Conservation (phyloP, 2,797 vertebrate genomes). For the Euthynnus affinis region DNA sequence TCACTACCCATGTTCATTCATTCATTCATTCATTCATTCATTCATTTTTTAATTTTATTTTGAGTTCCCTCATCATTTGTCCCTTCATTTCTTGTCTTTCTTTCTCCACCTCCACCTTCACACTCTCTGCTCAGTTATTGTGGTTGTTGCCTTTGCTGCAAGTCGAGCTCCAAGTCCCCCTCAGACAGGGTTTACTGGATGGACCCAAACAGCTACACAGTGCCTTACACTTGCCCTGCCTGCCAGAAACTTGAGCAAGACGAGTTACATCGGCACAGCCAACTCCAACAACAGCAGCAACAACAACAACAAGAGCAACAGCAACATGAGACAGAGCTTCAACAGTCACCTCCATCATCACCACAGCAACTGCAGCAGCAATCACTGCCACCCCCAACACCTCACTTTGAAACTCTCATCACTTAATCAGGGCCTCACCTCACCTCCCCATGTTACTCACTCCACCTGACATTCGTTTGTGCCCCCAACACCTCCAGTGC, state of each 20-base stretch:
- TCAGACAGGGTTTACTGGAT: conserved; percentile 74
- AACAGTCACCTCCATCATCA: conserved; percentile 16
- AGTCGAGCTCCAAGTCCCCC: conserved; percentile 53
- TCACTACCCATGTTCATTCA: conserved; percentile 35
- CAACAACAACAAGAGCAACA: conserved; percentile 5
- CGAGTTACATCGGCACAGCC: conserved; percentile 42
- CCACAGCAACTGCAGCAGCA: conserved; percentile 16
- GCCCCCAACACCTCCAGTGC: conserved; percentile 60
- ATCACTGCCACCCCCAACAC: conserved; percentile 21
- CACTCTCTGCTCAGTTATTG: conserved; percentile 42
- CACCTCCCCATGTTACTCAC: not conserved
- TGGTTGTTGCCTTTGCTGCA: conserved; percentile 66
- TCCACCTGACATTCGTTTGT: conserved; percentile 31
- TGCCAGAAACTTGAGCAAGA: conserved; percentile 74
- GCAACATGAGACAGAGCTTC: conserved; percentile 31
- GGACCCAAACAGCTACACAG: conserved; percentile 60
- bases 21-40: conserved; percentile 24
- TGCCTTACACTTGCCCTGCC: conserved; percentile 81
- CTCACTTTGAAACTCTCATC: conserved; percentile 79
- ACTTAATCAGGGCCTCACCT: conserved; percentile 59
- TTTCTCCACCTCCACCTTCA: conserved; percentile 31
- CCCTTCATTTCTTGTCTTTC: conserved; percentile 52
- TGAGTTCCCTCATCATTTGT: conserved; percentile 59
- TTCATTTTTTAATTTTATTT: conserved; percentile 30
- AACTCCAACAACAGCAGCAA: not conserved